These are phyloP conservation scores for Trogon melanurus DNA, from an alignment of 2,113 vertebrate genomes.

Conservation along the genomic window DNA sequence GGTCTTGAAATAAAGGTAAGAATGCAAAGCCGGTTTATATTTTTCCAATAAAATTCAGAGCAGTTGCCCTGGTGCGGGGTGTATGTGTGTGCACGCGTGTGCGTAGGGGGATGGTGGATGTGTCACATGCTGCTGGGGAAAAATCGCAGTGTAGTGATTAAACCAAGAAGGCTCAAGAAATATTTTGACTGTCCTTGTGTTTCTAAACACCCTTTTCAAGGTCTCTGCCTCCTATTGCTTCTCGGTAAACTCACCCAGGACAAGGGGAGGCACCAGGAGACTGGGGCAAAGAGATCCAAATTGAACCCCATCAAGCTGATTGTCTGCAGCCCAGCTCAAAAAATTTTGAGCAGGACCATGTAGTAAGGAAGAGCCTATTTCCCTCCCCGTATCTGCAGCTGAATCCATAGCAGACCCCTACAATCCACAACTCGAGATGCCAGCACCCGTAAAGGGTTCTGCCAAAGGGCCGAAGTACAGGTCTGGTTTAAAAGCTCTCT, in stretches of 20 bases:
- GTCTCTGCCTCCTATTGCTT: accelerated
- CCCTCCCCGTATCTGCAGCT: not conserved
- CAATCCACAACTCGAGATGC: accelerated
- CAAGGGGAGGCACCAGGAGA: not conserved
- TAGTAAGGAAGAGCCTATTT: not conserved
- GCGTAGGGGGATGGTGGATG: conserved; percentile 31
- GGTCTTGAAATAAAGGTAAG: conserved; percentile 73
- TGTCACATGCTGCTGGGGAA: not conserved
- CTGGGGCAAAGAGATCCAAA: not conserved
- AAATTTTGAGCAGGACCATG: not conserved
- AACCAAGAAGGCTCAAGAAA: conserved; percentile 33
- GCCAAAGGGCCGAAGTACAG: not conserved
- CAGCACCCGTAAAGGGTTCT: not conserved
- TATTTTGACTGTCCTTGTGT: not conserved
- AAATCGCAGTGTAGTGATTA: not conserved
- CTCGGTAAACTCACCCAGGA: not conserved
- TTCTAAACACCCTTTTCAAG: not conserved
- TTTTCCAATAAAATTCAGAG: conserved; percentile 64
- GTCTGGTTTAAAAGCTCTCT: not conserved
- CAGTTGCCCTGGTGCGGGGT: not conserved
- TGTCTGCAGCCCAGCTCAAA: not conserved
- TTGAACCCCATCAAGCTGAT: not conserved
- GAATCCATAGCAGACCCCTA: not conserved
- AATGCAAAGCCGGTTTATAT: conserved; percentile 62
- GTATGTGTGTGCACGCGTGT: not conserved